phyloP scores from a whole-genome alignment of 2,113 vertebrate species.

The Neodon shergylaensis region DNA sequence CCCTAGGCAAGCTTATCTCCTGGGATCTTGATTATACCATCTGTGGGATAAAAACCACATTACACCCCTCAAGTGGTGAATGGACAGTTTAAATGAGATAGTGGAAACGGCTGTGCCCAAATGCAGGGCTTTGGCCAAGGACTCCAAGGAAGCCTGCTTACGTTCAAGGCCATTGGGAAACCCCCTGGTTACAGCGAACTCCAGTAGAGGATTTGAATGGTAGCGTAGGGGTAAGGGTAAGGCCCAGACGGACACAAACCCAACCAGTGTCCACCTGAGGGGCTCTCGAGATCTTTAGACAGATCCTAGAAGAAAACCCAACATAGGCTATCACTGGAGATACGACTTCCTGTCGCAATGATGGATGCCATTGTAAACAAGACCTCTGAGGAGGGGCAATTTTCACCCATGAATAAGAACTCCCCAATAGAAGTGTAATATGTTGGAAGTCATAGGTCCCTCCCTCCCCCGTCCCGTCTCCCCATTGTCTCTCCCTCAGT shows the following conservation, averaged over 20 bases:
- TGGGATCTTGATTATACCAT: background rate
- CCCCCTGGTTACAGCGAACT: background rate
- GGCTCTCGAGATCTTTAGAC: conserved; percentile 15
- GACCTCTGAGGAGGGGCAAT: background rate
- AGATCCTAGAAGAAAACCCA: background rate
- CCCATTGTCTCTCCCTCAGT: no score
- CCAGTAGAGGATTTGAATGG: background rate
- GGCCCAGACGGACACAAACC: background rate
- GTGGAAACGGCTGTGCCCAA: no score
- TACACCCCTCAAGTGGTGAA: background rate
- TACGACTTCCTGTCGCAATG: background rate
- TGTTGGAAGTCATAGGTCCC: background rate
- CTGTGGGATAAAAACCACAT: background rate
- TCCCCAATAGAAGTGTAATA: background rate
- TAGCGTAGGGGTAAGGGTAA: background rate
- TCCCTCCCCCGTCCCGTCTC: background rate
- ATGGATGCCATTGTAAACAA: background rate
- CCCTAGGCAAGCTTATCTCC: background rate
- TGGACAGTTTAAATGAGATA: background rate
- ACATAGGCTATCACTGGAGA: background rate
- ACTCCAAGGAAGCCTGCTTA: background rate
- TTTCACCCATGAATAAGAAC: conserved; percentile 22
- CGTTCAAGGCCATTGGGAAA: background rate
- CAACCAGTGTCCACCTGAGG: background rate
- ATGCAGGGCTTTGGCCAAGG: background rate